Conservation (phyloP, 2,888 invertebrate species). For the Bibio marci region DNA sequence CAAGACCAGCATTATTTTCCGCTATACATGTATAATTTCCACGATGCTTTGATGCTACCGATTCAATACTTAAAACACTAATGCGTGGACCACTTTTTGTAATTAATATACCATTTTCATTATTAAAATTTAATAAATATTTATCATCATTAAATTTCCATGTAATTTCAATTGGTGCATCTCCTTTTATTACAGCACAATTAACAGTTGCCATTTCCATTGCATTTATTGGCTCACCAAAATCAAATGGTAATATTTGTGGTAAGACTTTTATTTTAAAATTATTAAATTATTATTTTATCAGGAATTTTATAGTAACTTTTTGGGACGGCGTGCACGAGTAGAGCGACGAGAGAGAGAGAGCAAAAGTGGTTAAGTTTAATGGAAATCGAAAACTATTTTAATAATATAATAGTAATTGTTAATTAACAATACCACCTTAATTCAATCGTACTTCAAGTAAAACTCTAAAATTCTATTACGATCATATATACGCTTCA, state of each 20-base stretch:
- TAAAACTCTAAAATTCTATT: too few species aligned
- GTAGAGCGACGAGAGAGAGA: too few species aligned
- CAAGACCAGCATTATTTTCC: constrained; percentile 47
- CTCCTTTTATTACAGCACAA: constrained; percentile 59
- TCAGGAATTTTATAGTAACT: too few species aligned
- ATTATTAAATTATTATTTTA: too few species aligned
- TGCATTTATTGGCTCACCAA: constrained; percentile 59
- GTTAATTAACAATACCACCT: too few species aligned
- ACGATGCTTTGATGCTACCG: constrained; percentile 48
- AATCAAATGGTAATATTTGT: constrained; percentile 60
- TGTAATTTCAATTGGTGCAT: constrained; percentile 56
- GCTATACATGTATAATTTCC: constrained; percentile 63
- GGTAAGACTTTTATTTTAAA: constrained; percentile 42
- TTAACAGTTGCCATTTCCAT: constrained; percentile 55
- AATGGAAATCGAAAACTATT: too few species aligned
- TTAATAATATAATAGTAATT: too few species aligned
- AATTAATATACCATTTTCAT: constrained; percentile 40
- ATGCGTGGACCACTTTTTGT: constrained; percentile 44
- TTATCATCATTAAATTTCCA: constrained; percentile 44
- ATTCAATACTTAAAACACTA: constrained; percentile 49
- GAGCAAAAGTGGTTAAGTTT: too few species aligned
- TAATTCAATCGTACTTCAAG: too few species aligned
- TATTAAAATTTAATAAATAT: constrained; percentile 29
- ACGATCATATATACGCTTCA: too few species aligned
- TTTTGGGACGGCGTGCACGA: too few species aligned